A percentile compares a stretch with the other conserved stretches of the same genome.
These are phyloP conservation scores for Athripsodes cinereus DNA, from an alignment of 2,888 invertebrate species.

Conservation along the genomic window DNA sequence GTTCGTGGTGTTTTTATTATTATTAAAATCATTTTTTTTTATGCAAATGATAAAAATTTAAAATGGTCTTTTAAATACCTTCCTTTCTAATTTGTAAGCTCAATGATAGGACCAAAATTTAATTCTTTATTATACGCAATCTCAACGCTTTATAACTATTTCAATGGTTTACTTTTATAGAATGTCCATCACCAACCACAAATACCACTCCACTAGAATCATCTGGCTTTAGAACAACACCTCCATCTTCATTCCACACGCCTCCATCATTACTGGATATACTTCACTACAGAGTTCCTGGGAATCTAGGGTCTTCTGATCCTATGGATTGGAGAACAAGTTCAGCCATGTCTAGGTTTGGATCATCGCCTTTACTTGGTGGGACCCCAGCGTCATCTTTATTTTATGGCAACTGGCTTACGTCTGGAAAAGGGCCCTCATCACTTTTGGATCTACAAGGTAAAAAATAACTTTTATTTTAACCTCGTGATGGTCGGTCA, in stretches of 20 bases:
- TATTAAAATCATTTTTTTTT: no score
- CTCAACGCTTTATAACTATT: no score
- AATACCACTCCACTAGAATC: neutral
- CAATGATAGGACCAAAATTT: no score
- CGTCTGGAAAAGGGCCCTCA: conserved; percentile 36
- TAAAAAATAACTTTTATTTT: no score
- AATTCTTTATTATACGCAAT: no score
- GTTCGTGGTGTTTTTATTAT: no score
- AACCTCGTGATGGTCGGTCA: no score
- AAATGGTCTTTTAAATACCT: no score
- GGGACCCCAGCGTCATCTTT: conserved; percentile 23
- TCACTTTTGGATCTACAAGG: conserved; percentile 60
- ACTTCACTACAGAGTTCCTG: conserved; percentile 17
- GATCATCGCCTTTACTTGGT: conserved; percentile 12
- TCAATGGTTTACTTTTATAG: no score
- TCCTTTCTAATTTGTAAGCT: no score
- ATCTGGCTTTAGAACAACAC: conserved; percentile 18
- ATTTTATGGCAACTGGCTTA: conserved; percentile 33
- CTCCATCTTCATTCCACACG: conserved; percentile 14
- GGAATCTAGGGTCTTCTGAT: conserved; percentile 1
- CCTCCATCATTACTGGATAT: conserved; percentile 23
- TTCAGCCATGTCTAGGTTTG: conserved; percentile 14
- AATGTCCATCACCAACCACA: neutral
- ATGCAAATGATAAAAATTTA: no score
- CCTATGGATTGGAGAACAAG: conserved; percentile 19